phyloP scores from a whole-genome alignment of 2,113 vertebrate species.

The Phrynocephalus versicolor region DNA sequence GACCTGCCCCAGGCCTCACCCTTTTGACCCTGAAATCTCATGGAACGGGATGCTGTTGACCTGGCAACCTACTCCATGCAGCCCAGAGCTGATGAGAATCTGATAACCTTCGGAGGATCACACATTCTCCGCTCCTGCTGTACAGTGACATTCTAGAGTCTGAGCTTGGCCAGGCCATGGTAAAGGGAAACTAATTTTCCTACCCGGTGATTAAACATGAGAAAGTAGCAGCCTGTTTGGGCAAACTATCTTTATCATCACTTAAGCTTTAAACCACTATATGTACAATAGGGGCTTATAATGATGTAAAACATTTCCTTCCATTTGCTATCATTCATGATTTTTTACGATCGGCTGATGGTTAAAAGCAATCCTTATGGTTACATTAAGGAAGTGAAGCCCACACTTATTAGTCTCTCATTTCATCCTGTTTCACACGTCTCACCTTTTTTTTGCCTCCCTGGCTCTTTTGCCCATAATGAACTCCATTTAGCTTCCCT shows the following conservation, averaged over 20 bases:
- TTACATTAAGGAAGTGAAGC: constrained; percentile 63
- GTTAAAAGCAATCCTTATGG: constrained; percentile 54
- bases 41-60: too few species aligned
- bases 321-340: constrained; percentile 25
- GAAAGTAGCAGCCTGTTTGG: neutral
- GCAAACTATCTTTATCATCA: neutral
- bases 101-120: neutral
- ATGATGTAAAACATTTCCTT: constrained; percentile 25
- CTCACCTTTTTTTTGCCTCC: constrained; percentile 63
- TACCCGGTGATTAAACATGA: too few species aligned
- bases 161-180: neutral
- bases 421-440: constrained; percentile 64
- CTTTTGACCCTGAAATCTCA: too few species aligned
- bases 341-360: constrained; percentile 26
- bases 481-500: constrained; percentile 72
- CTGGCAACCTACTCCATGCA: neutral
- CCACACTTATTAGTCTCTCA: constrained; percentile 66
- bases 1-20: too few species aligned
- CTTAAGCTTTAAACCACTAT: neutral
- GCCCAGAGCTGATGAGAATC: neutral
- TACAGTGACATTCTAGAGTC: neutral
- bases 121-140: neutral
- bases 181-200: neutral
- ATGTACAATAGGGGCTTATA: neutral
- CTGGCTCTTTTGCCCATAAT: constrained; percentile 69